Base-by-base conservation (phyloP, 2,113 vertebrate genomes). In the Eidolon helvum region DNA sequence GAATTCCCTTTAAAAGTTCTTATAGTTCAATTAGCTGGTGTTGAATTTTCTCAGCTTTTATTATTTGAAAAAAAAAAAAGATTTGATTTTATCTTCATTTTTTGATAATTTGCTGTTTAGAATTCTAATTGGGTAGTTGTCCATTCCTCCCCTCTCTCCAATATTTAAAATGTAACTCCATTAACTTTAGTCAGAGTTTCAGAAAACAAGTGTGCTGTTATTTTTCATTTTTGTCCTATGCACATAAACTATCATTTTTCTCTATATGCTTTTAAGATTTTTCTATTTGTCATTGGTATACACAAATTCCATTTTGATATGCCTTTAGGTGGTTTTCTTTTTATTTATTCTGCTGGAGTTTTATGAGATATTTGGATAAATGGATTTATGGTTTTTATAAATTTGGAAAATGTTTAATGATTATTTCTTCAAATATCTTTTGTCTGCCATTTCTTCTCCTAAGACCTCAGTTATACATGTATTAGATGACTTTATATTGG, bases 101-200 rank as follows among this genome's bases (percentile, higher is more conserved):
- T 78, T 87, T 74, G 9, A 55, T 15, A 38, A 7, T 83, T 71
- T 90, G 24, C 30, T 55, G 3, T 18, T 38, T 12, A 48, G 8
- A 82, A 66, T 30, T 77, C 7, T 57, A 30, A 10, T 22, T 63
- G 68, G 9, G 61, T 2, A 68, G 3, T 80, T 87, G 30, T 66
- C 35, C 33, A 38, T 38, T 59, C 50, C 1, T 38, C 0, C 18
- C 8, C 5, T 3, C 0, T 0, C 4, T 11, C 16, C 5, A 28
- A 30, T 65, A 78, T n/a, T 59, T 87, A 94, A 84, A 65, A 11
- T 80, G 9, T 40, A 69, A 40, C 35, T 94, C 38, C 33, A 45
- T 92, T 75, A 48, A 24, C 7, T 57, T 87, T 87, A 82, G 4
- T 8, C 43, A 68, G 50, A 48, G 4, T 86, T 86, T 92, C 69